These are phyloP conservation scores for Catocala fraxini DNA, from an alignment of 2,888 invertebrate genomes.

Conservation along the genomic window DNA sequence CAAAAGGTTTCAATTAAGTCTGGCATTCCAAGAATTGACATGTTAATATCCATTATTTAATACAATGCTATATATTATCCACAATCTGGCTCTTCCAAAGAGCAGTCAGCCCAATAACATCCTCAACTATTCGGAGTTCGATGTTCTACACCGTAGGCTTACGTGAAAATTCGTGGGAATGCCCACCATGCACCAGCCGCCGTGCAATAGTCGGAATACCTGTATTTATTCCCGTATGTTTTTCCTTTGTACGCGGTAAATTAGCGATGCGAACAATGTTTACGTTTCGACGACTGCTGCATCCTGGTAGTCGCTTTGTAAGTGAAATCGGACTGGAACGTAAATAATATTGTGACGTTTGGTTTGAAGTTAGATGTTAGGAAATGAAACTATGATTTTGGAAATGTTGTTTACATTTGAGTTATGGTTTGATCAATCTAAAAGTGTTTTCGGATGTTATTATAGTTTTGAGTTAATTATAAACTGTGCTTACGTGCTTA, in stretches of 20 bases:
- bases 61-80: no score
- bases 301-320: constrained; percentile 37
- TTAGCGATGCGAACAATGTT: constrained; percentile 60
- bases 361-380: constrained; percentile 5
- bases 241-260: constrained; percentile 61
- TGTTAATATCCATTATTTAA: no score
- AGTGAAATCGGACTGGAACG: constrained; percentile 35
- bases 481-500: no score
- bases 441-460: no score
- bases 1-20: no score
- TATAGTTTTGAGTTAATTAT: no score
- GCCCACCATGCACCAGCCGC: constrained; percentile 41
- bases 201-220: constrained; percentile 51
- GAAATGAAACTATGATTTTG: constrained; percentile 1
- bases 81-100: no score
- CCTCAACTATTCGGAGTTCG: constrained; percentile 20
- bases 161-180: constrained; percentile 56
- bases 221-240: constrained; percentile 58
- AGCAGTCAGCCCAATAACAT: background rate
- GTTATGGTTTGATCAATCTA: background rate
- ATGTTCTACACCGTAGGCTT: constrained; percentile 23
- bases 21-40: no score
- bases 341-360: constrained; percentile 15
- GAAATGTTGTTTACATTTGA: background rate
- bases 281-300: constrained; percentile 42